Percentiles rank a stretch among this genome's conserved stretches.
These are phyloP conservation scores for Ctenochaetus hawaiiensis DNA, from an alignment of 2,797 vertebrate species.

Conservation along the genomic window DNA sequence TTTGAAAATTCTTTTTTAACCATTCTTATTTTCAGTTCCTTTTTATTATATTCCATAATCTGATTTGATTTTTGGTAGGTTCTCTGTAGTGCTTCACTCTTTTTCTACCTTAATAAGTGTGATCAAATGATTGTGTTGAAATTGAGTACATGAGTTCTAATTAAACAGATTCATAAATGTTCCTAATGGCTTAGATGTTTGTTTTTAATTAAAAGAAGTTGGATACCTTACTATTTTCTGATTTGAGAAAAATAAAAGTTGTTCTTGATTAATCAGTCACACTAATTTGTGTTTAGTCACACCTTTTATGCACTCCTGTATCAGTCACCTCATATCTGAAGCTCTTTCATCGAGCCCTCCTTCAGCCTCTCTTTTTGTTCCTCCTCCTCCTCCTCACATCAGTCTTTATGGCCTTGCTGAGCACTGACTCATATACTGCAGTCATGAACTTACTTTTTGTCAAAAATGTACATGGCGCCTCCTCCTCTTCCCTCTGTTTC, in stretches of 20 bases:
- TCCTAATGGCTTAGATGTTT: too few species aligned
- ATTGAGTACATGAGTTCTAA: not conserved
- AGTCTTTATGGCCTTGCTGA: slow-evolving; percentile 16
- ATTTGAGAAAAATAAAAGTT: not conserved
- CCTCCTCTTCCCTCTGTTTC: not conserved
- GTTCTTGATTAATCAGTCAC: not conserved
- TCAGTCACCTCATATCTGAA: slow-evolving; percentile 10
- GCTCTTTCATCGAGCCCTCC: not conserved
- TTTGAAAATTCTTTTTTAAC: not conserved
- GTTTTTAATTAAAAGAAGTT: not conserved
- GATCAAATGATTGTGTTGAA: too few species aligned
- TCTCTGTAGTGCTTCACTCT: not conserved
- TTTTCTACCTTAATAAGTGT: not conserved
- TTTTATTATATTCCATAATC: not conserved
- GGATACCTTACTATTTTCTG: too few species aligned
- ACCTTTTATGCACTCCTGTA: not conserved
- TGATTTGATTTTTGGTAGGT: not conserved
- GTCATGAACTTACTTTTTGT: not conserved
- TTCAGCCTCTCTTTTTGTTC: slow-evolving; percentile 2
- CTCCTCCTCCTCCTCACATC: slow-evolving; percentile 39
- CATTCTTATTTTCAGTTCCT: not conserved
- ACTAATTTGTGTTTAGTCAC: not conserved
- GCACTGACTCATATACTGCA: slow-evolving; percentile 31
- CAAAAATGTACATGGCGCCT: not conserved
- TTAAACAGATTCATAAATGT: not conserved